Base-by-base conservation (phyloP, 2,888 invertebrate species). In the Acronicta leporina region DNA sequence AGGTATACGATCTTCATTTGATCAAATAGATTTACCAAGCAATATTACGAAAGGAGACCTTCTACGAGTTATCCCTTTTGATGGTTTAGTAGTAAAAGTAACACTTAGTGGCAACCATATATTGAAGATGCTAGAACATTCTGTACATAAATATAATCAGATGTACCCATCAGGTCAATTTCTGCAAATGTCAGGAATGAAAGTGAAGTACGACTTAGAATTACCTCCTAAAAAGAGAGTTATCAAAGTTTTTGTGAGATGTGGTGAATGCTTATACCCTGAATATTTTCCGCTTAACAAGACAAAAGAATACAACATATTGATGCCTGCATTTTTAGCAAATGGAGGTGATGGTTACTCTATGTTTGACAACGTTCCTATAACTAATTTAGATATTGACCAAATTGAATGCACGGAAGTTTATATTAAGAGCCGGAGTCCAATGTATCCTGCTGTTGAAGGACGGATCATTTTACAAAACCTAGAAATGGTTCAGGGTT, bases 111-210 rank as follows among this genome's bases (percentile, higher is more conserved):
- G 98, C 0, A 89, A 91, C 43, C 87, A 91, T 38, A 84, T 99
- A 13, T 83, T 93, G 45, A 89, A 95, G 51, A 95, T 96, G 77
- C 89, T 98, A 1, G 97, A 98, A 83, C 95, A 95, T 84, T 94
- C 96, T 1, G 97, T 97, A 0, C 84, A 87, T 3, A 73, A 81
- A 2, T 88, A 87, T 61, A 91, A 94, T 58, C 84, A 86, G 0
- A 84, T 85, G 1, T 92, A 95, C 15, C 88, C 95, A 1, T 95
- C 92, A 13, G 98, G 98, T 0, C 96, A 96, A 68, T 98, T 98
- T 82, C 91, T 98, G 11, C 98, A 98, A 92, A 91, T 97, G 52
- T 97, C 98, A 35, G 98, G 98, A 1, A 70, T 97, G 11, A 95
- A 92, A 77, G 96, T 98, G 0, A 92, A 92, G 1, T 98, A 96